These are phyloP conservation scores for Macquaria ambigua DNA, from an alignment of 2,113 vertebrate genomes.

Conservation along the genomic window DNA sequence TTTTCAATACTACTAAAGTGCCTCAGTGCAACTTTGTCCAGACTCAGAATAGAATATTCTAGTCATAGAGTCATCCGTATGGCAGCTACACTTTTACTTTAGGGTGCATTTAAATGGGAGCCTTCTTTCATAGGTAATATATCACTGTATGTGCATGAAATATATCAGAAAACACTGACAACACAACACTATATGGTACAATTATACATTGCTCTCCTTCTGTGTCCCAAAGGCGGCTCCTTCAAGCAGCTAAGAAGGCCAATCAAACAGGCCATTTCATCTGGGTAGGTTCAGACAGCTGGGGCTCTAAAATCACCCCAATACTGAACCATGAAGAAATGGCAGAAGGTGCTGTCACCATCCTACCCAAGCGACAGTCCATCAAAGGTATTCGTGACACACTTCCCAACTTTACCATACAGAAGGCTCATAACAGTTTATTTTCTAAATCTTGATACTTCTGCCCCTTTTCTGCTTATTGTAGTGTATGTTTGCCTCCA, in stretches of 20 bases:
- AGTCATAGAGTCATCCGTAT: background rate
- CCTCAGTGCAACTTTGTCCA: slow-evolving; percentile 29
- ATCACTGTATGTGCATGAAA: background rate
- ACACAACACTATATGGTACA: background rate
- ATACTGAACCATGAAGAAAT: slow-evolving; percentile 94
- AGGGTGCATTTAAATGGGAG: slow-evolving; percentile 23
- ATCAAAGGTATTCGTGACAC: slow-evolving; percentile 89
- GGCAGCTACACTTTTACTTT: background rate
- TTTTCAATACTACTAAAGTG: slow-evolving; percentile 28
- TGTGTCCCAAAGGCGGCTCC: slow-evolving; percentile 86
- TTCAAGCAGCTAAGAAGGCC: slow-evolving; percentile 92
- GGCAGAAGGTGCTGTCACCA: slow-evolving; percentile 94
- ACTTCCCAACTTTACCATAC: background rate
- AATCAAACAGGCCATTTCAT: slow-evolving; percentile 97
- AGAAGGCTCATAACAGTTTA: background rate
- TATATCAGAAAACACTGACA: slow-evolving; percentile 13
- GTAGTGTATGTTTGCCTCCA: background rate
- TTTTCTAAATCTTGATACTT: background rate
- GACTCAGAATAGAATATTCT: slow-evolving; percentile 16
- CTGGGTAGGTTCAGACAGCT: slow-evolving; percentile 98
- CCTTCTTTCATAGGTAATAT: background rate
- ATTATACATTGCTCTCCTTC: background rate
- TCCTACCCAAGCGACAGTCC: slow-evolving; percentile 92
- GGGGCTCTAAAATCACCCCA: slow-evolving; percentile 95
- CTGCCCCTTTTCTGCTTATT: background rate